Base-by-base conservation (phyloP, 2,113 vertebrate genomes). In the Lepus timidus region DNA sequence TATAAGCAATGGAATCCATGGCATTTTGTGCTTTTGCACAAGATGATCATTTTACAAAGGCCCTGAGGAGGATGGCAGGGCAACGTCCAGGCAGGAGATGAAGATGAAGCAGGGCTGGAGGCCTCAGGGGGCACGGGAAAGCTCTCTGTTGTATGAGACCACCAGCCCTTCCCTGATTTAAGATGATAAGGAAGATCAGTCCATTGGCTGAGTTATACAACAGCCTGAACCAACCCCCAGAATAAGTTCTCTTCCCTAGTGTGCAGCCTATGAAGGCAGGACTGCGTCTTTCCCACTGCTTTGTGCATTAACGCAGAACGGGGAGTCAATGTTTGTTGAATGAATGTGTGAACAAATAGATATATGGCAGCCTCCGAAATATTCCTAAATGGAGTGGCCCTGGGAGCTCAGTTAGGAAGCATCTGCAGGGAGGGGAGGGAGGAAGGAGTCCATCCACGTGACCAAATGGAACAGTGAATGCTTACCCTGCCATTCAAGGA, bases 1-100 rank as follows among this genome's bases (percentile, higher is more conserved):
- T 58, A 27, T 31, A 96, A 94, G 67, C 58, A 86, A 71, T 86
- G 92, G 88, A 95, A 96, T 95, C 87, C 16, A 11, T 91, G 52
- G 79, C 82, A 94, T 90, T 94, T 95, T 86, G 68, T 65, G 27
- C 73, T 93, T 94, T 82, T 82, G 52, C 74, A 79, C 1, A 3
- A 91, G 87, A 88, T 90, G 87, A 83, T 76, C 78, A 27, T 52
- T 92, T 92, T 82, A 86, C 74, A 84, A 78, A 91, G 25, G 49
- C 73, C 20, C 44, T 29, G 67, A 76, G 68, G 71, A 75, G 61
- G 85, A 25, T 25, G 25, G 27, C 3, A 29, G 82, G 88, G 64
- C 13, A 44, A 81, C 0, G 17, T 75, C 70, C 49, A 23, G 62
- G 14, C 52, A 82, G 39, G 51, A 67, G 49, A 33, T 16, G 61